phyloP scores from a whole-genome alignment of 2,797 vertebrate genomes.

The Chaunax sp. region DNA sequence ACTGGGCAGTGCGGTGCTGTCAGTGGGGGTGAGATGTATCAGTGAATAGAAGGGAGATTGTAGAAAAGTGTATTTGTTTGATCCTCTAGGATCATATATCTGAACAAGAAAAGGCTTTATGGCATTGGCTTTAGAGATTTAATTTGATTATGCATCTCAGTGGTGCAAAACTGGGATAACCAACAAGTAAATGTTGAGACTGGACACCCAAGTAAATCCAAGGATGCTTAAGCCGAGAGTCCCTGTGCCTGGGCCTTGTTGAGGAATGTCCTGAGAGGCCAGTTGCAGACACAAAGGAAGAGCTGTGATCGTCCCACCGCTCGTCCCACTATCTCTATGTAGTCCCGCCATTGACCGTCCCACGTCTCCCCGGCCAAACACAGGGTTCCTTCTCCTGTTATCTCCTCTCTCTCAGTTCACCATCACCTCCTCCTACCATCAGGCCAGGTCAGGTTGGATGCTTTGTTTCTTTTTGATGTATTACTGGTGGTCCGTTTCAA shows the following conservation, averaged over 20 bases:
- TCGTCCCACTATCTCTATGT: constrained; percentile 72
- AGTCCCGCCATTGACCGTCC: constrained; percentile 70
- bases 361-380: constrained; percentile 68
- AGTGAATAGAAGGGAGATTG: not conserved
- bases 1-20: constrained; percentile 29
- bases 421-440: constrained; percentile 58
- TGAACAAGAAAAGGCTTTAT: constrained; percentile 11
- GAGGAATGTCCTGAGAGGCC: constrained; percentile 66
- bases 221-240: constrained; percentile 36
- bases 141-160: not conserved
- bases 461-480: constrained; percentile 40
- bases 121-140: not conserved
- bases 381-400: constrained; percentile 60
- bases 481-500: constrained; percentile 37
- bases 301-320: constrained; percentile 77
- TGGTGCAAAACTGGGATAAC: not conserved
- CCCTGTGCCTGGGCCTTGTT: constrained; percentile 29
- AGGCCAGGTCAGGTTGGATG: constrained; percentile 49
- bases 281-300: constrained; percentile 67
- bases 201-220: constrained; percentile 14
- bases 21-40: constrained; percentile 7
- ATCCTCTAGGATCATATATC: constrained; percentile 9
- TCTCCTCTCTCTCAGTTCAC: constrained; percentile 20
- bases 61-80: not conserved
- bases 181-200: constrained; percentile 5